Evolutionary conservation across 2,113 vertebrate genomes (phyloP), one percentile per base, ranked within the genome.

Genomic region (Paramisgurnus dabryanus): DNA sequence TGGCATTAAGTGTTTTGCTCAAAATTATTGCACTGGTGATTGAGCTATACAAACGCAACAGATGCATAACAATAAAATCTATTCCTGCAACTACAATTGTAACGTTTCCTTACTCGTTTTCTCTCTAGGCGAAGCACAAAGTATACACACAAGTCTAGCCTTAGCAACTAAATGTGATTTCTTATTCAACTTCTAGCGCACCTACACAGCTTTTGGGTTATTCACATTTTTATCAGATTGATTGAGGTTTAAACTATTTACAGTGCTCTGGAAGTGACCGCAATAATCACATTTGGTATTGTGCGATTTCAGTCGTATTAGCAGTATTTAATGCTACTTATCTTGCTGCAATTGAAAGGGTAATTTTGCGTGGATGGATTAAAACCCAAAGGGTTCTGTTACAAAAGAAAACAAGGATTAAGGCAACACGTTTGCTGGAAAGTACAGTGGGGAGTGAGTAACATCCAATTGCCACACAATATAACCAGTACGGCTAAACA

Each of bases 1-100:
- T 89, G 89, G 85, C 90, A 77, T 68, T 40, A 83, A 76, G 76
- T 76, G 53, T 79, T 60, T 79, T 64, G 57, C 40, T 73, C 70
- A 78, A 60, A 82, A 57, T 58, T 85, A 86, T 84, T 86, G 86
- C 84, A 87, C 86, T 83, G 77, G 78, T 82, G 80, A 80, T 80
- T 76, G 82, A 78, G 69, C n/a, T 55, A 34, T 71, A 40, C n/a
- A 61, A 83, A 69, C 80, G 78, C 78, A 81, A 67, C 15, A 55
- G 68, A 79, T 80, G 72, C 66, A 79, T 84, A 79, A 84, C 79
- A 83, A 81, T 84, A 66, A 69, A 79, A 76, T 76, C 80, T 84
- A 58, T 71, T 4, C 61, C 60, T 49, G 40, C 9, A 77, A 55
- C 45, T 65, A 65, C 74, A 76, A 18, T 22, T 34, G 60, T 68